Percentiles rank a stretch among this genome's conserved stretches.
Conservation (phyloP, 2,797 vertebrate species). For the Schizothorax lantsangensis region DNA sequence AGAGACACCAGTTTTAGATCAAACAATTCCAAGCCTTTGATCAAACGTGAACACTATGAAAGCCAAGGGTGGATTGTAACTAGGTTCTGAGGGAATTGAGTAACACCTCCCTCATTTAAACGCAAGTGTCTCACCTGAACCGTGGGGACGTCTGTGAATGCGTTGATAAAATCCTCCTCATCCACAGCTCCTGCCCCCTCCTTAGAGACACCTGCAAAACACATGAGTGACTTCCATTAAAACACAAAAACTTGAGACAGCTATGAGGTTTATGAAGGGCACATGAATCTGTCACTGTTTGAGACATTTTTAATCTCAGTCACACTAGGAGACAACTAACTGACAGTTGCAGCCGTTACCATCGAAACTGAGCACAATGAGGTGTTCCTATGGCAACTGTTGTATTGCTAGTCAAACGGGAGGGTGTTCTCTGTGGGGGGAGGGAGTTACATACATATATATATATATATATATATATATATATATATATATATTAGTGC, state of each 20-base stretch:
- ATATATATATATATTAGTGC: neutral
- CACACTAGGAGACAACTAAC: constrained; percentile 33
- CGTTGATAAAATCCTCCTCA: constrained; percentile 95
- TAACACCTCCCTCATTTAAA: neutral
- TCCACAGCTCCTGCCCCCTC: constrained; percentile 91
- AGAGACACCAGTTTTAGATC: neutral
- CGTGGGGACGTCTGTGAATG: constrained; percentile 93
- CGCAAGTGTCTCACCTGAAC: constrained; percentile 85
- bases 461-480: neutral
- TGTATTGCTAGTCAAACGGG: constrained; percentile 35
- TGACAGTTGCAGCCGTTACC: constrained; percentile 25
- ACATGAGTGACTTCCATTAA: constrained; percentile 14
- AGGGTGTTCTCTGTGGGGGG: constrained; percentile 32
- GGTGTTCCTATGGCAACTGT: constrained; percentile 54
- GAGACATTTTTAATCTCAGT: constrained; percentile 13
- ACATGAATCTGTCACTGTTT: neutral
- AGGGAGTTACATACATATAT: neutral
- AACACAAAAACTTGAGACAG: constrained; percentile 12
- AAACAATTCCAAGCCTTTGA: constrained; percentile 24
- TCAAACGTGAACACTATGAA: neutral
- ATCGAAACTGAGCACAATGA: constrained; percentile 57
- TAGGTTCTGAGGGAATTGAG: neutral
- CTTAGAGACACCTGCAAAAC: constrained; percentile 83
- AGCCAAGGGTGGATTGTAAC: neutral
- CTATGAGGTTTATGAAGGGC: neutral